Base-by-base conservation (phyloP, 2,797 vertebrate genomes). In the Sebastes cheni region DNA sequence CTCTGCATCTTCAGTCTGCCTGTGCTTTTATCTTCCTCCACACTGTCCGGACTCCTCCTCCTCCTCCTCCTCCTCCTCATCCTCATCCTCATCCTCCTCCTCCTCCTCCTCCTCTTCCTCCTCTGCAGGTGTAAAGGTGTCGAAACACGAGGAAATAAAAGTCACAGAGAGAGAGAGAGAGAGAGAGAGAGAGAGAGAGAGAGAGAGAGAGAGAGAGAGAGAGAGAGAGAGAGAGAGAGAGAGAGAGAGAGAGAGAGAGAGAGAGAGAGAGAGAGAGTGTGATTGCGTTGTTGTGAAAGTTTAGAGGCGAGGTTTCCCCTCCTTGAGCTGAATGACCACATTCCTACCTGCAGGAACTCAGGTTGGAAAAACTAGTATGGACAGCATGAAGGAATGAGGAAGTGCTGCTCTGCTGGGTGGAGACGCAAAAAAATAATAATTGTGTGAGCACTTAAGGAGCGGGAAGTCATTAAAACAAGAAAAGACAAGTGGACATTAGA, bases 41-140 rank as follows among this genome's bases (percentile, higher is more conserved):
- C 14, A 25, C 42, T 46, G 64, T n/a, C 23, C 4, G 1, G 83
- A 64, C 92, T 84, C 93, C 94, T 27, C 94, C 95, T 42, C 39
- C 5, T 64, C 39, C 91, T 83, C 93, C 93, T 27, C 94, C 92
- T 62, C 36, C 91, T 84, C 94, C 92, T 62, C 36, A 92, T 84
- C 55, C 10, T 30, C n/a, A 2, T 25, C 94, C 92, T 62, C 36
- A 92, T 84, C 55, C 10, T 30, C 18, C 95, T 34, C 32, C 32
- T 64, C 32, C 1, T 27, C 27, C 4, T 27, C 3, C 3, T 25
- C 93, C 93, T 27, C 94, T 91, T 62, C 39, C 92, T 84, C 55
- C 10, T 30, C n/a, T 30, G 22, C 74, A 76, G 59, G 72, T 56
- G 61, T 2, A 16, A 7, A 56, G 27, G 56, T 56, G 67, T 71